Evolutionary conservation across 92 coral and sea anemone species (phyloP), one percentile per base, ranked within the genome.

Genomic region (Porites rus): DNA sequence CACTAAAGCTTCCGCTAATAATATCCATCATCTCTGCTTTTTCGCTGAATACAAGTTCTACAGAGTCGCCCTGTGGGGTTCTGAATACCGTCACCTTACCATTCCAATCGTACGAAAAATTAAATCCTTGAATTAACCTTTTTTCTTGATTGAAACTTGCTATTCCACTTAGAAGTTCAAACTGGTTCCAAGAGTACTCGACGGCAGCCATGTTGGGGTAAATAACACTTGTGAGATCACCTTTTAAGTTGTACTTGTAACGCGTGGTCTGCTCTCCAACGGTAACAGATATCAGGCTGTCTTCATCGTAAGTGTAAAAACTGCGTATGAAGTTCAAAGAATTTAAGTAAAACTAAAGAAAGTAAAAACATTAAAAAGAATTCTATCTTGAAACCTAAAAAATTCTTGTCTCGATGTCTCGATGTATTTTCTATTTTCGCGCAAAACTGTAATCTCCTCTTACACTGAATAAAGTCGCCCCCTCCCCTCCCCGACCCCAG

Each of bases 81-180:
- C 85, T 81, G 65, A 80, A 70, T 20, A 88, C 58, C 31, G 76
- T 81, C 22, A 93, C 60, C 73, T 77, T 62, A 2, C 96, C 96
- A 84, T 93, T 77, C 94, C 94, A 93, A 73, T 93, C 92, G 72
- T 90, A 88, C 52, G 81, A 56, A 74, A 88, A 88, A 78, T 76
- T 28, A 50, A 77, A 69, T 74, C 88, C 86, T 73, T 84, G 83
- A 69, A 87, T 67, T 7, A 59, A 62, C 43, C 69, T 86, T 60
- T 89, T 89, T 60, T 84, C 83, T 38, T 74, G 69, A 69, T 79
- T 81, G 88, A 74, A 93, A 71, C 90, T 77, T 65, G 79, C 70
- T 17, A 85, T 75, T 38, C 60, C 74, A 7, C 86, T 91, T 74
- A 94, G 87, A 56, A 94, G 77, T 63, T 88, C 92, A 46, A 64